Conservation (phyloP, 2,888 invertebrate species). For the Leptogaster cylindrica region DNA sequence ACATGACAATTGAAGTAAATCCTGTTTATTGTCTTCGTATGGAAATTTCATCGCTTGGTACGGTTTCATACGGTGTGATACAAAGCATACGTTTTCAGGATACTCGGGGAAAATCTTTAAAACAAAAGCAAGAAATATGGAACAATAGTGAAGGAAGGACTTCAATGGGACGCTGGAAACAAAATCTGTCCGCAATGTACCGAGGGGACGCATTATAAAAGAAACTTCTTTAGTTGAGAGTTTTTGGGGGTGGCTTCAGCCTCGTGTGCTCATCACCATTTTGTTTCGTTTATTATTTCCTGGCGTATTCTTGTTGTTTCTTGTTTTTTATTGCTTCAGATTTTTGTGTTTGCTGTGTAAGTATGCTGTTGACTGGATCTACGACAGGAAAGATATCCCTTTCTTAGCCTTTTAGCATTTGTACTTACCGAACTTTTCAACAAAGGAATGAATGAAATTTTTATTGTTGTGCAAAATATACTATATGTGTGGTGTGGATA, state of each 20-base stretch:
- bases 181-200: conserved; percentile 27
- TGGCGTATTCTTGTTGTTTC: not conserved
- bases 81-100: conserved; percentile 25
- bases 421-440: too few species aligned
- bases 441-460: too few species aligned
- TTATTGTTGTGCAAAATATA: too few species aligned
- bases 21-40: conserved; percentile 43
- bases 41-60: conserved; percentile 43
- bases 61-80: conserved; percentile 40
- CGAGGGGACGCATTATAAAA: not conserved
- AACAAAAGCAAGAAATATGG: conserved; percentile 38
- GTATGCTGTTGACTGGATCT: too few species aligned
- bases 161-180: conserved; percentile 44
- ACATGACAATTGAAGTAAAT: conserved; percentile 47
- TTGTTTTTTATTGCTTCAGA: conserved; percentile 1
- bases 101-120: conserved; percentile 22
- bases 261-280: conserved; percentile 8
- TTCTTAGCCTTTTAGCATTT: too few species aligned
- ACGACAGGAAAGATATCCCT: too few species aligned
- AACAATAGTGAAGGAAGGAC: conserved; percentile 43
- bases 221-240: conserved; percentile 10
- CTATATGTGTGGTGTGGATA: too few species aligned
- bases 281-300: conserved; percentile 32
- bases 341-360: conserved; percentile 10
- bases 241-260: not conserved